These are phyloP conservation scores for Pheosia tremula DNA, from an alignment of 2,888 invertebrate species.

Conservation along the genomic window DNA sequence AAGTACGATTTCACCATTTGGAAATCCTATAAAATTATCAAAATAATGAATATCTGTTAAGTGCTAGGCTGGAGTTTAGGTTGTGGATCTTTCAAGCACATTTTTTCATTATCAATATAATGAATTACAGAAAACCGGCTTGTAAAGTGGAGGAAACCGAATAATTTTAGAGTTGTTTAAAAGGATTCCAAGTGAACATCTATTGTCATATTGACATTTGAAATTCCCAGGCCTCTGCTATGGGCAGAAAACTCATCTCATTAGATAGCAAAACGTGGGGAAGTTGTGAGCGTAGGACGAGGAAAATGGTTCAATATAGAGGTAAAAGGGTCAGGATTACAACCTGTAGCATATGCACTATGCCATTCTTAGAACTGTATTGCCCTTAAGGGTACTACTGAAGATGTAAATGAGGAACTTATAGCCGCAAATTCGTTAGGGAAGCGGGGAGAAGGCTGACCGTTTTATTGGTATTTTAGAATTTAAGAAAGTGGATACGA, in stretches of 20 bases:
- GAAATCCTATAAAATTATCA: too few relatives aligned
- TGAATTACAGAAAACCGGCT: too few relatives aligned
- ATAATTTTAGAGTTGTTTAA: too few relatives aligned
- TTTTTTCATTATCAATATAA: too few relatives aligned
- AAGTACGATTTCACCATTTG: too few relatives aligned
- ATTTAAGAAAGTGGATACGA: too few relatives aligned
- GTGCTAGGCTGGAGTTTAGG: too few relatives aligned
- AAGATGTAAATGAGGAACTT: conserved; percentile 5
- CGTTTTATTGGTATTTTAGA: background rate
- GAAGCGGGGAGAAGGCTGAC: background rate
- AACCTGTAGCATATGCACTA: background rate
- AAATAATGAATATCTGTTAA: too few relatives aligned
- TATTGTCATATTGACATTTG: background rate
- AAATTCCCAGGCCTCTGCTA: background rate
- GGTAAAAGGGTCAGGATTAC: conserved; percentile 1
- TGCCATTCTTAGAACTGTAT: conserved; percentile 1
- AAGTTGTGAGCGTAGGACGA: background rate
- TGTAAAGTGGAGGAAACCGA: too few relatives aligned
- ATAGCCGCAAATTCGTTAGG: background rate
- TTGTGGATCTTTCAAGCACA: too few relatives aligned
- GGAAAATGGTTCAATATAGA: conserved; percentile 1
- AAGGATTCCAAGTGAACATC: too few relatives aligned
- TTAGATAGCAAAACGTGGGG: background rate
- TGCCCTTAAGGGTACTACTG: background rate
- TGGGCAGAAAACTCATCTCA: background rate